Evolutionary conservation across 64 coral and sea anemone genomes (phyloP).

Genomic region (Trachythela sp.): DNA sequence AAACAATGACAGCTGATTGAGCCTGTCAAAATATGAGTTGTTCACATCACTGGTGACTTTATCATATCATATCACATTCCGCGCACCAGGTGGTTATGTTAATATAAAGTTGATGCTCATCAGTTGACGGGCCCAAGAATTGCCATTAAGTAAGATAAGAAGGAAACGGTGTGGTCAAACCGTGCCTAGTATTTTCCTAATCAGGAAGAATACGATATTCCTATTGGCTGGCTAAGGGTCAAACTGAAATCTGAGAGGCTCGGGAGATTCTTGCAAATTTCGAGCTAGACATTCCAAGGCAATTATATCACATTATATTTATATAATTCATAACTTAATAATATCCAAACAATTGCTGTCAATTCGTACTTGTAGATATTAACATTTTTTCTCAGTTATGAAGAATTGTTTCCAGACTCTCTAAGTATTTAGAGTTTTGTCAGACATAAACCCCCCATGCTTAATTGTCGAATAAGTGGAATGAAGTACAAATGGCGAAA

Average conservation of each 20-base stretch:
- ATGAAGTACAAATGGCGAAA: neutral
- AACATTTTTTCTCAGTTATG: neutral
- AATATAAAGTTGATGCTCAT: neutral
- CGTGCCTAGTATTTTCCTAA: neutral
- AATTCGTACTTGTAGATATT: neutral
- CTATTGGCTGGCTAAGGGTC: neutral
- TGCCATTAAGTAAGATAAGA: neutral
- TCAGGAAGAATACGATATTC: neutral
- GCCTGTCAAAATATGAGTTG: neutral
- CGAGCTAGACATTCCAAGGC: neutral
- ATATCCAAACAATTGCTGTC: neutral
- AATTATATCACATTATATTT: neutral
- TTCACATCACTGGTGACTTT: slow-evolving; percentile 6
- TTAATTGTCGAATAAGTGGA: slow-evolving; percentile 7
- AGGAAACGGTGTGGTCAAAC: neutral
- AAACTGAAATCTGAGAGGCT: neutral
- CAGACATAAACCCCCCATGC: neutral
- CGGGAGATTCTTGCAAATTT: neutral
- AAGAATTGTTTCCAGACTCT: neutral
- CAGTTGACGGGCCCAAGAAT: neutral
- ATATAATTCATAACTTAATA: neutral
- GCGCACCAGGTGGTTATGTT: neutral
- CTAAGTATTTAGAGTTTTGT: neutral
- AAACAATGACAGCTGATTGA: neutral
- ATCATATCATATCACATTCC: neutral